phyloP scores from a whole-genome alignment of 1,140 invertebrate species.

The Formica exsecta region DNA sequence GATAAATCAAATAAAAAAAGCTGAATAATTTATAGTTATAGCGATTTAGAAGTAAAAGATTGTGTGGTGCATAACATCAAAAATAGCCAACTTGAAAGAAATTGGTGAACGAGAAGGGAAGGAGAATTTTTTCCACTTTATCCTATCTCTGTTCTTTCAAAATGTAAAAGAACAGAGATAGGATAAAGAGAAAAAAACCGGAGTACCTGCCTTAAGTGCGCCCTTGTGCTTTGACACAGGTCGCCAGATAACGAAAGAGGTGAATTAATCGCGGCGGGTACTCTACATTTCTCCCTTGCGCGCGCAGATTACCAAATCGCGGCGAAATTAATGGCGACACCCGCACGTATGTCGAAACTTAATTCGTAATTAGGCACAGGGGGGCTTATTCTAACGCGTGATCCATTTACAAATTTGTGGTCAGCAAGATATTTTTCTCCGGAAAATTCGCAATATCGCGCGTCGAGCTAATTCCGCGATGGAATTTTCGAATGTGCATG shows the following conservation, averaged over 20 bases:
- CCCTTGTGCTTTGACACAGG: slow-evolving; percentile 57
- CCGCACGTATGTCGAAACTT: slow-evolving; percentile 59
- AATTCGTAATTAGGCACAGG: slow-evolving; percentile 56
- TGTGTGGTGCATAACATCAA: neutral
- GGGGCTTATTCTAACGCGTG: slow-evolving; percentile 45
- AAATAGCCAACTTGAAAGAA: neutral
- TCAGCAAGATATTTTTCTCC: neutral
- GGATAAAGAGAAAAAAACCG: slow-evolving; percentile 23
- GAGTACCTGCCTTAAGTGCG: slow-evolving; percentile 49
- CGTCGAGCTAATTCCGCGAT: neutral
- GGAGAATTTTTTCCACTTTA: no score
- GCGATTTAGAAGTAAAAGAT: neutral
- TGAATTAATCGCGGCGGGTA: slow-evolving; percentile 66
- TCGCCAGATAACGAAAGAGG: slow-evolving; percentile 64
- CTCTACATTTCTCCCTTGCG: slow-evolving; percentile 55
- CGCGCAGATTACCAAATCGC: slow-evolving; percentile 47
- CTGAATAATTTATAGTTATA: neutral
- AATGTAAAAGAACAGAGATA: slow-evolving; percentile 9
- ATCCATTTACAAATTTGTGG: slow-evolving; percentile 50
- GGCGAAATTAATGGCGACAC: slow-evolving; percentile 58
- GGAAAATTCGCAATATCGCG: neutral
- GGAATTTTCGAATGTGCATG: neutral
- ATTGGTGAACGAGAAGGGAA: neutral
- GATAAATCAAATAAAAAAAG: neutral
- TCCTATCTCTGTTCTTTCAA: neutral